phyloP scores from a whole-genome alignment of 2,888 invertebrate genomes.

The Drosophila anomelani region DNA sequence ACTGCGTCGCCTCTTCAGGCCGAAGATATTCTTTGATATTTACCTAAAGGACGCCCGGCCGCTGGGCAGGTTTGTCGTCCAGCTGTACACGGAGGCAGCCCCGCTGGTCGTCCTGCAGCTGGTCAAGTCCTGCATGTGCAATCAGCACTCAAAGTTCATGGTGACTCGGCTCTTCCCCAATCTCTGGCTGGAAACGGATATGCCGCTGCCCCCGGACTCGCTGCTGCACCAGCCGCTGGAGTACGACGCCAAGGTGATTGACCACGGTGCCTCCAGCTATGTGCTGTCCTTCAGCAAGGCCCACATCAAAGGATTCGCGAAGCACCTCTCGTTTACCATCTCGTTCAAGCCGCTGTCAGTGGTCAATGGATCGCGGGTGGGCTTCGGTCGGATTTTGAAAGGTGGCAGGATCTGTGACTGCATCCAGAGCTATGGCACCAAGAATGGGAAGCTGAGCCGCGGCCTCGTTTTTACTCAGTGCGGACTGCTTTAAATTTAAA shows the following conservation, averaged over 20 bases:
- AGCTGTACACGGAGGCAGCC: conserved; percentile 74
- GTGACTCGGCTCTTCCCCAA: conserved; percentile 65
- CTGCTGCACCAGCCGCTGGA: conserved; percentile 52
- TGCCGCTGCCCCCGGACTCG: conserved; percentile 35
- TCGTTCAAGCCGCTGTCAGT: conserved; percentile 73
- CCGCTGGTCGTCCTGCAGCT: conserved; percentile 70
- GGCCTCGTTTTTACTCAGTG: conserved; percentile 63
- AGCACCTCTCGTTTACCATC: conserved; percentile 64
- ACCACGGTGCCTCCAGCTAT: conserved; percentile 52
- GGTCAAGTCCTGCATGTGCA: conserved; percentile 56
- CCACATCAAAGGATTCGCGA: conserved; percentile 51
- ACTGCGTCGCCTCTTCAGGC: conserved; percentile 61
- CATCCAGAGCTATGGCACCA: conserved; percentile 76
- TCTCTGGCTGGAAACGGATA: conserved; percentile 70
- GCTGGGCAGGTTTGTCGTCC: conserved; percentile 68
- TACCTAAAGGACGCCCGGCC: conserved; percentile 60
- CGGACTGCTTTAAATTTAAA: conserved; percentile 60
- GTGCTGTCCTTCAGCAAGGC: conserved; percentile 66
- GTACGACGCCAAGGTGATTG: conserved; percentile 63
- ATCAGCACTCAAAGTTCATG: conserved; percentile 45
- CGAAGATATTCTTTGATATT: conserved; percentile 71
- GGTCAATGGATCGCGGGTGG: conserved; percentile 72
- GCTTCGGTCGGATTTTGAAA: conserved; percentile 74
- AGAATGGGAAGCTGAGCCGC: conserved; percentile 76
- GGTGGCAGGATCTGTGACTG: conserved; percentile 67